A percentile compares a stretch with the other conserved stretches of the same genome.
Evolutionary conservation across 2,113 vertebrate species (phyloP).

Genomic region (Mungos mungo): DNA sequence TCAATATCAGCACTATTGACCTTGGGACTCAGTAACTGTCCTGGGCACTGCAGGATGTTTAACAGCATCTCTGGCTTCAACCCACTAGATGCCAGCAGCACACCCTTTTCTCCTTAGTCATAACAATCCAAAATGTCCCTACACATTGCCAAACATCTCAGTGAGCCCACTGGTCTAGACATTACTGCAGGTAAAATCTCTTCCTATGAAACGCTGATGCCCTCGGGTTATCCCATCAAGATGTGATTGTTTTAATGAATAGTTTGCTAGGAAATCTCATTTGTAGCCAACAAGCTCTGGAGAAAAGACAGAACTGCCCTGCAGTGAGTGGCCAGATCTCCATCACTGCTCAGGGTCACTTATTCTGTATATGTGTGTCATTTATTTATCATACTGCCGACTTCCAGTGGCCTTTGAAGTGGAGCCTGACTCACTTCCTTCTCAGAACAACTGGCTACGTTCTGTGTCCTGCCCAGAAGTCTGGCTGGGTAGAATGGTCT

Average conservation of each 20-base stretch:
- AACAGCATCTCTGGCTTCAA: neutral
- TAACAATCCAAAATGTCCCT: neutral
- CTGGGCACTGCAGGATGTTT: neutral
- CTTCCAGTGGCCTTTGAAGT: neutral
- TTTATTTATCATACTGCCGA: neutral
- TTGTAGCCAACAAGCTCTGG: slow-evolving; percentile 26
- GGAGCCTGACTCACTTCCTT: neutral
- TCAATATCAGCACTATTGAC: neutral
- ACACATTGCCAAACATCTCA: neutral
- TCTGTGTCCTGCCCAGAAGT: neutral
- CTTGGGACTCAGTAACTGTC: neutral
- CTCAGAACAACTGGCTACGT: neutral
- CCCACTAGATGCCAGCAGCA: neutral
- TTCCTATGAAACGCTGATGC: neutral
- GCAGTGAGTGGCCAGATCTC: neutral
- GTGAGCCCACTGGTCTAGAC: neutral
- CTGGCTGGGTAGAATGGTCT: neutral
- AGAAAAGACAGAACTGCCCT: slow-evolving; percentile 52
- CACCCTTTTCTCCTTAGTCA: neutral
- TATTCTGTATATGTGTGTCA: neutral
- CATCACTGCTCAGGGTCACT: neutral
- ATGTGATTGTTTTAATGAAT: slow-evolving; percentile 69
- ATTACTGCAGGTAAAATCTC: neutral
- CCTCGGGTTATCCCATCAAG: slow-evolving; percentile 27
- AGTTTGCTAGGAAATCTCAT: slow-evolving; percentile 63